Conservation (phyloP, 2,113 vertebrate species). For the Grammomys dolichurus region DNA sequence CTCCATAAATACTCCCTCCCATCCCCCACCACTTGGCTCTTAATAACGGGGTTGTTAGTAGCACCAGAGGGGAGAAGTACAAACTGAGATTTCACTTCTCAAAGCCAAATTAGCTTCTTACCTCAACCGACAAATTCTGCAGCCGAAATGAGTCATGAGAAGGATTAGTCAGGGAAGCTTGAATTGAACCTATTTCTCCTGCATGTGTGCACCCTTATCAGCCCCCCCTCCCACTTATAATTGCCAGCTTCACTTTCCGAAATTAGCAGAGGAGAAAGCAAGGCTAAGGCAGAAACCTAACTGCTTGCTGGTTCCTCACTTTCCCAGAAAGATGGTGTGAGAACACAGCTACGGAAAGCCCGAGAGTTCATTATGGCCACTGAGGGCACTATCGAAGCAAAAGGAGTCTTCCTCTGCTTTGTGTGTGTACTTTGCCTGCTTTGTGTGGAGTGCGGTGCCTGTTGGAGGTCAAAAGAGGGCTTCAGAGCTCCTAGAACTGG, state of each 20-base stretch:
- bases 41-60: slow-evolving; percentile 68
- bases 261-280: slow-evolving; percentile 67
- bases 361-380: not conserved
- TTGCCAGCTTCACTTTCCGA: slow-evolving; percentile 78
- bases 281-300: slow-evolving; percentile 40
- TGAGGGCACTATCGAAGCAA: slow-evolving; percentile 8
- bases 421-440: not conserved
- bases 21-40: slow-evolving; percentile 14
- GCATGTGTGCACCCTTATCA: slow-evolving; percentile 67
- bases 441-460: not conserved
- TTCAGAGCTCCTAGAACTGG: not conserved
- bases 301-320: slow-evolving; percentile 28
- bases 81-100: slow-evolving; percentile 72
- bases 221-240: slow-evolving; percentile 73
- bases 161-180: slow-evolving; percentile 85
- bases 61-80: slow-evolving; percentile 25
- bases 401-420: not conserved
- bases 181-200: slow-evolving; percentile 72
- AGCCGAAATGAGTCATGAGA: slow-evolving; percentile 82
- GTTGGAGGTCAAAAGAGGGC: not conserved
- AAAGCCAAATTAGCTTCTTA: slow-evolving; percentile 83
- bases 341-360: not conserved
- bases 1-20: slow-evolving; percentile 28
- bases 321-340: not conserved
- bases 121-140: slow-evolving; percentile 80